A percentile compares a stretch with the other conserved stretches of the same genome.
phyloP scores from a whole-genome alignment of 1,140 invertebrate genomes.

The Hylaeus anthracinus region DNA sequence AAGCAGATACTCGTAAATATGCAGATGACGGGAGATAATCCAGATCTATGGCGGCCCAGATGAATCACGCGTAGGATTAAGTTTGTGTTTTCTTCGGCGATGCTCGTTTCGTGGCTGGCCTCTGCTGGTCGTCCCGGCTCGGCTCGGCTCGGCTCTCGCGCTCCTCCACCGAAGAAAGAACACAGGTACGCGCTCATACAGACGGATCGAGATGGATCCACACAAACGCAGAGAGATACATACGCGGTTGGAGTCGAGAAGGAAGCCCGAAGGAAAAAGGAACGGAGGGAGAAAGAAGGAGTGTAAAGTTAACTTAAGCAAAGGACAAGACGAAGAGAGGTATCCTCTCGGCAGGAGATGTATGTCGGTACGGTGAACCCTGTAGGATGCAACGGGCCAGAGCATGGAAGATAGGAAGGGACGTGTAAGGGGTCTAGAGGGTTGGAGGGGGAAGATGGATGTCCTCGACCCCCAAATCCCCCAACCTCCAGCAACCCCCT shows the following conservation, averaged over 20 bases:
- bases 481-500: constrained; percentile 39
- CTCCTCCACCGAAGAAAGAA: neutral
- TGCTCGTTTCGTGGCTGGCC: constrained; percentile 56
- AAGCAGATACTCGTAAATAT: constrained; percentile 72
- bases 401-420: constrained; percentile 65
- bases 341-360: constrained; percentile 67
- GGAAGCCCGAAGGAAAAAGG: constrained; percentile 25
- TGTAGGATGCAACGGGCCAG: constrained; percentile 67
- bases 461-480: constrained; percentile 75
- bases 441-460: constrained; percentile 75
- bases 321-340: constrained; percentile 71
- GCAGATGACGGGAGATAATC: constrained; percentile 77
- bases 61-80: constrained; percentile 73
- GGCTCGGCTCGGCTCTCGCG: neutral
- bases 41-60: constrained; percentile 68
- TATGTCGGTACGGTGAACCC: constrained; percentile 70
- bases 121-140: neutral
- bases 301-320: constrained; percentile 72
- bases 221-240: neutral
- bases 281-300: constrained; percentile 47
- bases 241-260: neutral
- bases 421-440: constrained; percentile 43
- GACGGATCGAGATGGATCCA: neutral
- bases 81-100: constrained; percentile 67
- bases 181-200: neutral